These are phyloP conservation scores for Saguinus imperator DNA, from an alignment of 2,113 vertebrate genomes.

Conservation along the genomic window DNA sequence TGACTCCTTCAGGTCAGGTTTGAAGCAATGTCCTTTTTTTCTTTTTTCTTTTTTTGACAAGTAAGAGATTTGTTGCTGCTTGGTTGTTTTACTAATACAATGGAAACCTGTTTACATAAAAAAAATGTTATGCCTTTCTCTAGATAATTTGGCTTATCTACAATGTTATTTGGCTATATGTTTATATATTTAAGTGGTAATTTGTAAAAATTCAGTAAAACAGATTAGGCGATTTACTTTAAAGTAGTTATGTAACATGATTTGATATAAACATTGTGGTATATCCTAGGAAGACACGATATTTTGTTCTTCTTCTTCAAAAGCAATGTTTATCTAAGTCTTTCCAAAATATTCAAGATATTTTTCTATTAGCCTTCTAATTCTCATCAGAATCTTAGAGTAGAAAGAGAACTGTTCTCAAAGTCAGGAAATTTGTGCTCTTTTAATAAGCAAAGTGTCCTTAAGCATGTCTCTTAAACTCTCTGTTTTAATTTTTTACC, in stretches of 20 bases:
- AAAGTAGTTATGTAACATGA: neutral
- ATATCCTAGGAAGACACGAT: constrained; percentile 28
- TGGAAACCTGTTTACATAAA: constrained; percentile 45
- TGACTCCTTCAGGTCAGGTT: constrained; percentile 55
- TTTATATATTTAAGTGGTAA: neutral
- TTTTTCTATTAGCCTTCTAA: constrained; percentile 6
- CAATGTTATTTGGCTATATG: constrained; percentile 42
- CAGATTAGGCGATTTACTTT: constrained; percentile 47
- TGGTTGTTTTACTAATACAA: constrained; percentile 58
- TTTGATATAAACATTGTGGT: constrained; percentile 15
- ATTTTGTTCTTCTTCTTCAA: constrained; percentile 26
- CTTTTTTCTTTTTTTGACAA: neutral
- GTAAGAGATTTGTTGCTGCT: constrained; percentile 70
- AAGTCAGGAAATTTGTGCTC: neutral
- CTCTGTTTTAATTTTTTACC: neutral
- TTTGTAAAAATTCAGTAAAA: constrained; percentile 39
- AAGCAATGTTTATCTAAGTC: neutral
- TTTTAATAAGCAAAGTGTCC: neutral
- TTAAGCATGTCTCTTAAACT: neutral
- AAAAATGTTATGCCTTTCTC: constrained; percentile 39
- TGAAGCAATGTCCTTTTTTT: constrained; percentile 29
- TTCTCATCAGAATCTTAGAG: neutral
- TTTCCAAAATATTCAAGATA: neutral
- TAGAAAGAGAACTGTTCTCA: neutral
- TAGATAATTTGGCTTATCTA: constrained; percentile 19